phyloP scores from a whole-genome alignment of 2,888 invertebrate genomes.

The Chironomus riparius region DNA sequence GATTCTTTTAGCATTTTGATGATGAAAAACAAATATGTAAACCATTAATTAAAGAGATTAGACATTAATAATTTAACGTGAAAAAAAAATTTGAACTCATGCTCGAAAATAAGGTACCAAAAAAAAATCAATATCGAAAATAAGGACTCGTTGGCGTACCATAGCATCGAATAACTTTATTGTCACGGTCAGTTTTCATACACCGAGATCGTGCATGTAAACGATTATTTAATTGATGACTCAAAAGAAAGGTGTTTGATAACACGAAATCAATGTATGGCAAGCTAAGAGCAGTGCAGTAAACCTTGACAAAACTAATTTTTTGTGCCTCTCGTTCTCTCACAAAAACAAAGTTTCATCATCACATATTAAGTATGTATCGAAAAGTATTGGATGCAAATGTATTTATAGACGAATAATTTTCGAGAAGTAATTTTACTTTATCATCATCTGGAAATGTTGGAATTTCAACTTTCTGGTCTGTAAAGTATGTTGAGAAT shows the following conservation, averaged over 20 bases:
- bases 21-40: too few species aligned
- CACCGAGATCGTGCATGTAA: not conserved
- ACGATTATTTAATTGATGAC: not conserved
- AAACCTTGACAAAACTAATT: not conserved
- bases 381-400: too few species aligned
- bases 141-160: too few species aligned
- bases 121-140: too few species aligned
- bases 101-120: too few species aligned
- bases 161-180: too few species aligned
- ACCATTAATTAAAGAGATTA: too few species aligned
- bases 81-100: too few species aligned
- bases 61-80: too few species aligned
- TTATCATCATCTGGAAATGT: constrained; percentile 39
- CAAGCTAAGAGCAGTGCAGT: too few species aligned
- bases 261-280: not conserved
- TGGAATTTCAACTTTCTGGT: constrained; percentile 52
- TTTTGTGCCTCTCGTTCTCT: not conserved
- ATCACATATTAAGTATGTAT: not conserved
- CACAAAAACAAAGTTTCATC: not conserved
- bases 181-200: not conserved
- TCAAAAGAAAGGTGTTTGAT: not conserved
- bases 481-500: constrained; percentile 51
- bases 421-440: constrained; percentile 35
- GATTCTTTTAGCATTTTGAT: too few species aligned
- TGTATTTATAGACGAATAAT: too few species aligned